Conservation (phyloP, 2,113 vertebrate genomes). For the Urocynchramus pylzowi region DNA sequence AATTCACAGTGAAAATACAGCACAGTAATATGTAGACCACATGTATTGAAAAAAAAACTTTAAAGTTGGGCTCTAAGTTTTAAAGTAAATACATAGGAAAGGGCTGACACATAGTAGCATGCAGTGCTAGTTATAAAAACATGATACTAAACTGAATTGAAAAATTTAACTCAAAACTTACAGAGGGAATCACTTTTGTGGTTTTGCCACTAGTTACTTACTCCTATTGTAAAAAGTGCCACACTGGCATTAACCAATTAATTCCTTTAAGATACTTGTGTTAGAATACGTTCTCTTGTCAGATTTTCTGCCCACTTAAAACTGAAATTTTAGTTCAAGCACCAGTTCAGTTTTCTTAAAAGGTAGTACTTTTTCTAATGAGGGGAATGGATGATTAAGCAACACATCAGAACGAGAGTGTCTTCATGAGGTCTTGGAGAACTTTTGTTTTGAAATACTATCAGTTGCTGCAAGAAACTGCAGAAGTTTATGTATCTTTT, state of each 20-base stretch:
- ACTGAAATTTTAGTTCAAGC: background rate
- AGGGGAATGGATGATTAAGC: background rate
- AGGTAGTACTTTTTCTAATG: background rate
- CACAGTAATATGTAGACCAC: background rate
- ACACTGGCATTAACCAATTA: background rate
- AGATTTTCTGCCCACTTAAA: background rate
- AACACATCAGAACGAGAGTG: background rate
- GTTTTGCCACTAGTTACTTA: background rate
- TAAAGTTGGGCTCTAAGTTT: background rate
- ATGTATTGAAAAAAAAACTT: background rate
- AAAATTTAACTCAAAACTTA: background rate
- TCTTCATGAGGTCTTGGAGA: background rate
- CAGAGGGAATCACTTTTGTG: background rate
- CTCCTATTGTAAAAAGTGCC: background rate
- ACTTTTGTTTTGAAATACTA: conserved; percentile 64
- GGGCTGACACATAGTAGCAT: background rate
- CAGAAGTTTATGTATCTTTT: background rate
- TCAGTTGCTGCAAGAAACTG: conserved; percentile 14
- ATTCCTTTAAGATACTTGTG: background rate
- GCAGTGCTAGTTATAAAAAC: background rate
- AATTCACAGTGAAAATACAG: background rate
- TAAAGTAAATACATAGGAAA: background rate
- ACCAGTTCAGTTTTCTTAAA: background rate
- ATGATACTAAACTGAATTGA: background rate
- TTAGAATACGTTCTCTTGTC: background rate